These are phyloP conservation scores for Falco naumanni DNA, from an alignment of 2,797 vertebrate species.

Conservation along the genomic window DNA sequence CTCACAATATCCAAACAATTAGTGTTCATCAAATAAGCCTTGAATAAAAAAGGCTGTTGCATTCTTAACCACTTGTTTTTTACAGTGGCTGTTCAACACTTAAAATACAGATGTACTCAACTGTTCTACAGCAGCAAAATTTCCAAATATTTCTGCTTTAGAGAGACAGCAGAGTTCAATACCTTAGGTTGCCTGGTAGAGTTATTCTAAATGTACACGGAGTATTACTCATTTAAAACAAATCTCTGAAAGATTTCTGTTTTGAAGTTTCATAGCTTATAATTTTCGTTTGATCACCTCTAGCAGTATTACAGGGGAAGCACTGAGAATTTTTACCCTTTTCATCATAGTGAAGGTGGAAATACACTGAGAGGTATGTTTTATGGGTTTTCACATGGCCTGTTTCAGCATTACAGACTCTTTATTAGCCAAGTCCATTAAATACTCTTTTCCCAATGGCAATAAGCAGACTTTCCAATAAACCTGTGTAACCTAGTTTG, in stretches of 20 bases:
- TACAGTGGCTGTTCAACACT: background rate
- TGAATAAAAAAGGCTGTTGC: background rate
- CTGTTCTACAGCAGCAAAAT: background rate
- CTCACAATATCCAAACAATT: background rate
- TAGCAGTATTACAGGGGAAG: background rate
- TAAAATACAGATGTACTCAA: background rate
- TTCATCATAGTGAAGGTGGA: background rate
- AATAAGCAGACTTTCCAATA: slow-evolving; percentile 42
- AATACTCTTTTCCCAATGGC: slow-evolving; percentile 48
- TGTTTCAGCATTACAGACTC: background rate
- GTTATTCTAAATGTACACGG: background rate
- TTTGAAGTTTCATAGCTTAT: background rate
- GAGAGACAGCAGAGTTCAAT: background rate
- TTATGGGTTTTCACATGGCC: background rate
- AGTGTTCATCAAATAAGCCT: background rate
- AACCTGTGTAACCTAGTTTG: slow-evolving; percentile 65
- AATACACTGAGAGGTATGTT: background rate
- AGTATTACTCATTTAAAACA: background rate
- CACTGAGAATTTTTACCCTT: background rate
- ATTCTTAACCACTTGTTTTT: background rate
- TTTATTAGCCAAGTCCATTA: slow-evolving; percentile 42
- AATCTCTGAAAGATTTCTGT: background rate
- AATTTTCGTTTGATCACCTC: background rate
- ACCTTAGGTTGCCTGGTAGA: background rate
- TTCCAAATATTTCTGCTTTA: background rate